These are phyloP conservation scores for Mesorhabditis spiculigera DNA, from an alignment of 2,888 invertebrate species.

Conservation along the genomic window DNA sequence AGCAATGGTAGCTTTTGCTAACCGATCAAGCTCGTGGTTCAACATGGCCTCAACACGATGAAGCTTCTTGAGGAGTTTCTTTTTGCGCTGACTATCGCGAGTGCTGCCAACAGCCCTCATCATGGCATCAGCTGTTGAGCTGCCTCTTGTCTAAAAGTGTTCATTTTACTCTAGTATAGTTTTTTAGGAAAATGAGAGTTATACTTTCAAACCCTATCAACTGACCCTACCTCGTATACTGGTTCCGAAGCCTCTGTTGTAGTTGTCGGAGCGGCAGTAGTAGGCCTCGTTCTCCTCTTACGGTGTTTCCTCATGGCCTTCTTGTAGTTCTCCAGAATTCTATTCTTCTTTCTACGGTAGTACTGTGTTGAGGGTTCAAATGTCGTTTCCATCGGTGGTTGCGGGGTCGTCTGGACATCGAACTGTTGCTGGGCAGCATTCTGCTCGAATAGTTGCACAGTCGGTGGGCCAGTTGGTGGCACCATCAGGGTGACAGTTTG, in stretches of 20 bases:
- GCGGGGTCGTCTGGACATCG: not conserved
- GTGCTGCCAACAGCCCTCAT: too few species aligned
- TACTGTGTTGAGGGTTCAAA: not conserved
- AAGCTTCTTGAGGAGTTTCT: not conserved
- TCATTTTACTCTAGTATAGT: not conserved
- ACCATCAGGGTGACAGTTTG: not conserved
- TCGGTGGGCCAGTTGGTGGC: not conserved
- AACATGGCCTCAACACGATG: not conserved
- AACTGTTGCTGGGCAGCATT: not conserved
- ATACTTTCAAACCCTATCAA: not conserved
- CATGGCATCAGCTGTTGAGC: too few species aligned
- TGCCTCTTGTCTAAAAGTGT: not conserved
- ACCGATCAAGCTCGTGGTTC: not conserved
- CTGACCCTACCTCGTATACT: not conserved
- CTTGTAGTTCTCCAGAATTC: not conserved
- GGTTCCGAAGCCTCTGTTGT: too few species aligned
- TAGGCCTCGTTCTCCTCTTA: not conserved
- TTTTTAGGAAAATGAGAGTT: not conserved
- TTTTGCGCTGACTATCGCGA: not conserved
- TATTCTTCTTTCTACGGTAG: not conserved
- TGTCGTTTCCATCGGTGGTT: too few species aligned
- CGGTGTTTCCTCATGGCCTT: conserved; percentile 4
- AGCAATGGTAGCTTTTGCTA: not conserved
- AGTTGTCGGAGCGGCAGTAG: not conserved
- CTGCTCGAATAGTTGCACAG: not conserved